Percentiles rank a stretch among this genome's conserved stretches.
Evolutionary conservation across 2,888 invertebrate genomes (phyloP).

Genomic region (Chrysodeixis includens): DNA sequence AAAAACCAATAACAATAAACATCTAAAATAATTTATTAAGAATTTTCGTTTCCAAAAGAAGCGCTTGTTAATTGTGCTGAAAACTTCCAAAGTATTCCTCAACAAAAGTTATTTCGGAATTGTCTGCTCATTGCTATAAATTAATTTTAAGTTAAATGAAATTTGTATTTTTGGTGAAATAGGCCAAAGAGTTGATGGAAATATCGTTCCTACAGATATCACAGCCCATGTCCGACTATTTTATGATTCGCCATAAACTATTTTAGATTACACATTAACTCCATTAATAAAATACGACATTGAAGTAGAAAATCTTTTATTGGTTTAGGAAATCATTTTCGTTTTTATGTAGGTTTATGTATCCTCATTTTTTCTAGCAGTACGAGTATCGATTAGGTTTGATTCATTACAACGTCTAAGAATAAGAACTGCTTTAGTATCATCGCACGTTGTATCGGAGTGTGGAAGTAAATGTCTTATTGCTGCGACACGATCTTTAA

Average conservation of each 20-base stretch:
- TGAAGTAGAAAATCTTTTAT: slow-evolving; percentile 37
- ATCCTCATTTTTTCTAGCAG: slow-evolving; percentile 8
- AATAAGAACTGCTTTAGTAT: neutral
- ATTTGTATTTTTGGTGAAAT: neutral
- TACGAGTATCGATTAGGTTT: neutral
- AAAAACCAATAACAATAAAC: too few relatives aligned
- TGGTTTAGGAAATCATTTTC: slow-evolving; percentile 44
- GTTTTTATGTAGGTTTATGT: slow-evolving; percentile 41
- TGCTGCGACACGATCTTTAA: too few relatives aligned
- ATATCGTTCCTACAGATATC: slow-evolving; percentile 20
- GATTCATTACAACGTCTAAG: neutral
- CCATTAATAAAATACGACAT: slow-evolving; percentile 32
- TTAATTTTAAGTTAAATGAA: neutral
- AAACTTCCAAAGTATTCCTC: neutral
- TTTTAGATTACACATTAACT: slow-evolving; percentile 35
- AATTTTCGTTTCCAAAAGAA: too few relatives aligned
- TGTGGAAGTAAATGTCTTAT: neutral
- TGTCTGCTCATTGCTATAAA: neutral
- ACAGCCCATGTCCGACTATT: slow-evolving; percentile 23
- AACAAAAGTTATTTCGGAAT: neutral
- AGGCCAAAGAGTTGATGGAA: neutral
- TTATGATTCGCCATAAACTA: slow-evolving; percentile 37
- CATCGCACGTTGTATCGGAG: neutral
- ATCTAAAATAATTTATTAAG: too few relatives aligned
- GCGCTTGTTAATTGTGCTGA: too few relatives aligned